Conservation (phyloP, 2,797 vertebrate genomes). For the Neosalanx taihuensis region DNA sequence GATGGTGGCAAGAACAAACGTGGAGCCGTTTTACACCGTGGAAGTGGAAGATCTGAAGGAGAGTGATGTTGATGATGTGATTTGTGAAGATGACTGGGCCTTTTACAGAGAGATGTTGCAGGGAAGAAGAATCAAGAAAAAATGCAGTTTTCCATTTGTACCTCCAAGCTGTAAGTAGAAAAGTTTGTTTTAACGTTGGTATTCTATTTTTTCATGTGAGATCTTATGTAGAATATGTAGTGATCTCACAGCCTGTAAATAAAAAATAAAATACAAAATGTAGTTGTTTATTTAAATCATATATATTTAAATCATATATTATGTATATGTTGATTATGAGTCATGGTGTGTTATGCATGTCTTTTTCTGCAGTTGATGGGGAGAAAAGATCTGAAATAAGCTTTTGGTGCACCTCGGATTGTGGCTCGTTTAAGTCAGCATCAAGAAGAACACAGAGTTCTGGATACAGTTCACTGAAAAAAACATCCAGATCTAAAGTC, state of each 20-base stretch:
- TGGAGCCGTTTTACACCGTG: background rate
- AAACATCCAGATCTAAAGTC: background rate
- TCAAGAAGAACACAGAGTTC: background rate
- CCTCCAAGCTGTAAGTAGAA: background rate
- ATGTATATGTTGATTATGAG: background rate
- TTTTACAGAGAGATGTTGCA: background rate
- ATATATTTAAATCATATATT: too few relatives aligned
- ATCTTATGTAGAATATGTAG: background rate
- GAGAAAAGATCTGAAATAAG: background rate
- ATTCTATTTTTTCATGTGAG: background rate
- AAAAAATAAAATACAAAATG: too few relatives aligned
- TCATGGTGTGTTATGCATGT: background rate
- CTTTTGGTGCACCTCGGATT: background rate
- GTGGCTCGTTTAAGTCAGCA: background rate
- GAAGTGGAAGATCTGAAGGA: background rate
- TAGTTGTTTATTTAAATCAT: too few relatives aligned
- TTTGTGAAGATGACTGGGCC: background rate
- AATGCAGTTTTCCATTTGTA: background rate
- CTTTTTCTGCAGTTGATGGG: background rate
- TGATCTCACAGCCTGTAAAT: background rate
- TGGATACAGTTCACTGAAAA: background rate
- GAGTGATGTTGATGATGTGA: background rate
- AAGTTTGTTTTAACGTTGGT: background rate
- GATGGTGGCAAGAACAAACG: background rate
- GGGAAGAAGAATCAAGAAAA: background rate